Evolutionary conservation across 1,140 invertebrate genomes (phyloP), one percentile per base, ranked within the genome.

Genomic region (Stegodyphus mimosarum): DNA sequence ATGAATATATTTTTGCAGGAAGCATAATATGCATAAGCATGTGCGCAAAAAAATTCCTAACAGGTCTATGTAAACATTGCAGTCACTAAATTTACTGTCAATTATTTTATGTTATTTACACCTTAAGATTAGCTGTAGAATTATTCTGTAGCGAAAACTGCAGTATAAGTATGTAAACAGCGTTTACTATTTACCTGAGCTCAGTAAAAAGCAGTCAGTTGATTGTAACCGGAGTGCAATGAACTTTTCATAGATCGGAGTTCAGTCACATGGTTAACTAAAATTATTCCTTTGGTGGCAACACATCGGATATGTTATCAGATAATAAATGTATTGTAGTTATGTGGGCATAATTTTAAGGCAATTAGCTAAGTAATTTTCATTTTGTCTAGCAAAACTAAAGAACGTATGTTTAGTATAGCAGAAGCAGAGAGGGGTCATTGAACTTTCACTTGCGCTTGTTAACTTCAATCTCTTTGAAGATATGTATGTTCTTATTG

Each of bases 371-470:
- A 1, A 33, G 33, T 33, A 33, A 33, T 33, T 33, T 33, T 33
- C 33, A 33, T 33, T 33, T 33, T 33, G 33, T 33, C 33, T 33
- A 3, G 3, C 33, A 33, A 33, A 33, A 33, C 33, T 33, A 33
- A 33, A 33, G 33, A 33, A 33, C 33, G 33, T 33, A 33, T 33
- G 33, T 33, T 33, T 33, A 33, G 33, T 33, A 18, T 9, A 17
- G 64, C 64, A n/a, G 2, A n/a, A 67, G 64, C 1, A n/a, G 17
- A 7, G 9, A 17, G 64, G n/a, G 64, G 64, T 67, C 64, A 67
- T 67, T 67, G 64, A 67, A 67, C 64, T 67, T 67, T 67, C 64
- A 18, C 64, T 67, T 17, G 64, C 17, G 64, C 64, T 67, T 15
- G 17, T 10, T 60, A 60, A 67, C 64, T 67, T 17, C 64, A 18